Evolutionary conservation across 2,797 vertebrate genomes (phyloP), one percentile per base, ranked within the genome.

Genomic region (Caiman crocodilus): DNA sequence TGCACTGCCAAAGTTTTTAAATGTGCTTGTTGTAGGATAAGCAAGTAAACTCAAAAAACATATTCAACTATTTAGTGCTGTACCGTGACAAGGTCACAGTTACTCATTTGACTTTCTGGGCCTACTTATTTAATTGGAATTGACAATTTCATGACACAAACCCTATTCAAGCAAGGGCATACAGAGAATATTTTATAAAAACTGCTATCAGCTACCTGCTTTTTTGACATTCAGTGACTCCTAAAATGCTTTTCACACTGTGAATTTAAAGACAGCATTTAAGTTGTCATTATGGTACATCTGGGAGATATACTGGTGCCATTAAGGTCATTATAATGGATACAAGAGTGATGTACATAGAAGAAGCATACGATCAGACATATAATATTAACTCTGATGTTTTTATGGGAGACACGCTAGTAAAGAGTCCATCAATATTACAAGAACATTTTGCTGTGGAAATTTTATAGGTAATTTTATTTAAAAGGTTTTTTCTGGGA

Each of bases 261-360:
- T 87, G 94, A 94, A 88, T 96, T 96, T 95, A 92, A 95, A 96
- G 92, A 90, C 69, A 88, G 84, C 84, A 82, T 94, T 97, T 96
- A 96, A 95, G 82, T 95, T 96, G 95, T 96, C 95, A 97, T 84
- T 95, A 94, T 84, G 80, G 88, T 85, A 92, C 77, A 88, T 93
- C 94, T 95, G 91, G 61, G 21, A 85, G 89, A 91, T 94, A 87
- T 75, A 90, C 79, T 95, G 85, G 89, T 95, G 79, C 85, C 94
- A 96, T 95, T 92, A 96, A 88, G 82, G 76, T 55, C 86, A 95
- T 93, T 77, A 78, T 93, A 96, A 97, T 95, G 95, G 91, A 90
- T 94, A 96, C 59, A 32, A 71, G 83, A 91, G 84, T 81, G 8
- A 94, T 80, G 94, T 96, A 59, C 88, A 77, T 1, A 88, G 93